Conservation (phyloP, 2,888 invertebrate species). For the Automeris io region DNA sequence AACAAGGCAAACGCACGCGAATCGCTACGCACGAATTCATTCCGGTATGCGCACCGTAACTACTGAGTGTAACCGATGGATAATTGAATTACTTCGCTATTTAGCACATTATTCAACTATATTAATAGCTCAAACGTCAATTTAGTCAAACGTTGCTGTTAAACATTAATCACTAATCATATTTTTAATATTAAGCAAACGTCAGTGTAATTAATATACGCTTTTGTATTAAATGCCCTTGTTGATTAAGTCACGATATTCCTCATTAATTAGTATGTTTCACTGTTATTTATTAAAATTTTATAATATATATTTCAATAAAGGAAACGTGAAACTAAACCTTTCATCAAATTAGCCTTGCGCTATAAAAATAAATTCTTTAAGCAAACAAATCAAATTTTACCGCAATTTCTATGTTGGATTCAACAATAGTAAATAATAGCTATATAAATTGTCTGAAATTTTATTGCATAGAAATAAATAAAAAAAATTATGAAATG, state of each 20-base stretch:
- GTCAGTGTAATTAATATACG: slow-evolving; percentile 4
- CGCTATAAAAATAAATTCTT: not conserved
- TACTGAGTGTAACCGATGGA: slow-evolving; percentile 14
- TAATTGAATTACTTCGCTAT: slow-evolving; percentile 14
- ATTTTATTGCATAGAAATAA: not conserved
- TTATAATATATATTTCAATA: slow-evolving; percentile 1
- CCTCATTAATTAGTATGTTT: too few relatives aligned
- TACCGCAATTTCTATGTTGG: not conserved
- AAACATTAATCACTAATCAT: slow-evolving; percentile 8
- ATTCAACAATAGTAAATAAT: not conserved
- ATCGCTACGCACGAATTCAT: slow-evolving; percentile 40
- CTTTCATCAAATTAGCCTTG: too few relatives aligned
- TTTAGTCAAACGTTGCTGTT: slow-evolving; percentile 12
- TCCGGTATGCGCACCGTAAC: slow-evolving; percentile 27
- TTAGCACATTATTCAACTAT: slow-evolving; percentile 4
- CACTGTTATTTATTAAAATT: too few relatives aligned
- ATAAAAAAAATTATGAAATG: not conserved
- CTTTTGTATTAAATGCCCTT: slow-evolving; percentile 8
- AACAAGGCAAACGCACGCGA: slow-evolving; percentile 22
- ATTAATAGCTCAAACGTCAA: not conserved
- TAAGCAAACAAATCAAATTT: not conserved
- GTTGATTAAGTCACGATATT: slow-evolving; percentile 14
- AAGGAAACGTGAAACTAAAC: not conserved
- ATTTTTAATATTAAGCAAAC: slow-evolving; percentile 10
- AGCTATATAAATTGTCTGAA: not conserved